A percentile compares a stretch with the other conserved stretches of the same genome.
Evolutionary conservation across 2,113 vertebrate species (phyloP).

Genomic region (Sylvilagus bachmani): DNA sequence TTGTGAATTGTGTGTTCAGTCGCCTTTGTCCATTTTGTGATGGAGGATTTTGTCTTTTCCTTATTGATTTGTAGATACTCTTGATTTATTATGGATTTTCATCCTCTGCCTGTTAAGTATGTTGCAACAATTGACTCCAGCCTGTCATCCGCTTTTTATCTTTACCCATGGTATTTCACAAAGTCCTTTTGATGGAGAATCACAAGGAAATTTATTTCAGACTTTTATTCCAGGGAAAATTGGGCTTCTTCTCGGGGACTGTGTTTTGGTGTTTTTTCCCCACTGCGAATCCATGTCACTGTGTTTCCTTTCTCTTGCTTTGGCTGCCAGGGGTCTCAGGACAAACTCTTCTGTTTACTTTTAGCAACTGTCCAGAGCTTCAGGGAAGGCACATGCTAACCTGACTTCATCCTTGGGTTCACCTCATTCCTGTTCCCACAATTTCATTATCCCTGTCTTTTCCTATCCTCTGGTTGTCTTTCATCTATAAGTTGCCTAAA

Average conservation of each 20-base stretch:
- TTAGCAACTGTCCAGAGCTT: not conserved
- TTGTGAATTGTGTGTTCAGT: not conserved
- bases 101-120: not conserved
- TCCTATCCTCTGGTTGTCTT: not conserved
- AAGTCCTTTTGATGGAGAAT: slow-evolving; percentile 1
- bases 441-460: not conserved
- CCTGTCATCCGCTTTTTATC: not conserved
- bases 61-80: not conserved
- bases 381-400: not conserved
- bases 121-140: not conserved
- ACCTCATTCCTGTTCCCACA: not conserved
- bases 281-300: not conserved
- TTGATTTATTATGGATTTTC: slow-evolving; percentile 31
- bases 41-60: not conserved
- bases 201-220: slow-evolving; percentile 5
- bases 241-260: not conserved
- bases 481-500: not conserved
- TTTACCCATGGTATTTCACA: not conserved
- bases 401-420: not conserved
- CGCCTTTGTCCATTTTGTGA: not conserved
- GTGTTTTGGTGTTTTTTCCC: not conserved
- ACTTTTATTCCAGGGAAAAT: slow-evolving; percentile 32
- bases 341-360: not conserved
- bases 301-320: not conserved
- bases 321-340: not conserved